Conservation (phyloP, 2,888 invertebrate species). For the Oeneis ivallda region DNA sequence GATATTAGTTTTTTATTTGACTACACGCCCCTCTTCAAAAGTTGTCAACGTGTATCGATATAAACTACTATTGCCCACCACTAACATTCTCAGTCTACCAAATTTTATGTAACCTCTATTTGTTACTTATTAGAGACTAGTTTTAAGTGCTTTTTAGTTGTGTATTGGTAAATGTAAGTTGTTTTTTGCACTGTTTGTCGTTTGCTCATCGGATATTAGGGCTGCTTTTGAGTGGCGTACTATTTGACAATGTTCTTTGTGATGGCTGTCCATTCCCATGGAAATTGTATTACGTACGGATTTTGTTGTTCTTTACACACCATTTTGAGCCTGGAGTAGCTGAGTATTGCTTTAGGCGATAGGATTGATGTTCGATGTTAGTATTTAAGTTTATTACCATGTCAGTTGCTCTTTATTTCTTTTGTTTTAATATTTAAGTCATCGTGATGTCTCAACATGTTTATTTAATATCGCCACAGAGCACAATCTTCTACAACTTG, state of each 20-base stretch:
- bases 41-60: slow-evolving; percentile 75
- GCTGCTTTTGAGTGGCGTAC: slow-evolving; percentile 53
- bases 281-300: slow-evolving; percentile 60
- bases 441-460: no score
- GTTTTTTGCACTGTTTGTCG: slow-evolving; percentile 52
- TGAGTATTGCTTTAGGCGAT: slow-evolving; percentile 15
- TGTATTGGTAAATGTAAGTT: slow-evolving; percentile 40
- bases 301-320: slow-evolving; percentile 53
- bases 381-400: neutral
- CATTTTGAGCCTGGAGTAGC: slow-evolving; percentile 34
- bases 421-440: no score
- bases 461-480: no score
- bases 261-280: slow-evolving; percentile 59
- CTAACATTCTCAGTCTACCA: neutral
- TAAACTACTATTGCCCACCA: slow-evolving; percentile 31
- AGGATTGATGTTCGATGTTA: slow-evolving; percentile 3
- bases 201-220: slow-evolving; percentile 71
- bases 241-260: slow-evolving; percentile 65
- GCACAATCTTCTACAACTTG: no score
- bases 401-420: neutral
- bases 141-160: neutral
- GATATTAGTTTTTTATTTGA: slow-evolving; percentile 80
- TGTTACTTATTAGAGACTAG: slow-evolving; percentile 20
- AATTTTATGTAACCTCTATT: slow-evolving; percentile 20
- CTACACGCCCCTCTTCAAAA: slow-evolving; percentile 67